Percentiles rank a stretch among this genome's conserved stretches.
Conservation (phyloP, 1,140 invertebrate species). For the Aleiodes sp. region DNA sequence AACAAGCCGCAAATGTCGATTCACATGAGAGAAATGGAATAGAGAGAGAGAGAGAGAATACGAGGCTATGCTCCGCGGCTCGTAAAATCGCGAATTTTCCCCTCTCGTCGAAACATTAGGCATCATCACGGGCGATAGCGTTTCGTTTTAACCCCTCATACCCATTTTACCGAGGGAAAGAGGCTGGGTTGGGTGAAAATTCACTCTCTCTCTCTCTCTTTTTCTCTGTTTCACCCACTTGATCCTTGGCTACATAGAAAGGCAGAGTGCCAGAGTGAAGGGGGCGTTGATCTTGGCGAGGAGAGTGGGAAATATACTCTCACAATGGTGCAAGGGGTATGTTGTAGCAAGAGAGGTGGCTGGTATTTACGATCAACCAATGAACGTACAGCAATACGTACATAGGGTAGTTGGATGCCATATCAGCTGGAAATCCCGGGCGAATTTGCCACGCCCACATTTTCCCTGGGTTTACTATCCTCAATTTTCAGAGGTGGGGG, state of each 20-base stretch:
- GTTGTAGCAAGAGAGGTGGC: neutral
- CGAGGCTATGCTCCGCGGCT: constrained; percentile 3
- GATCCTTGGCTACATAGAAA: neutral
- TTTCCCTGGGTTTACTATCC: neutral
- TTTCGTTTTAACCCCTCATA: constrained; percentile 24
- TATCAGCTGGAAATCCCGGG: constrained; percentile 10
- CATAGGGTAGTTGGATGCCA: neutral
- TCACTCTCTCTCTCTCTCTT: neutral
- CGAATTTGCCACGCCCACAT: constrained; percentile 20
- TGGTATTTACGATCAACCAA: constrained; percentile 29
- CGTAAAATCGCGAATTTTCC: constrained; percentile 34
- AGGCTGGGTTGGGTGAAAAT: constrained; percentile 36
- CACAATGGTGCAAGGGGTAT: neutral
- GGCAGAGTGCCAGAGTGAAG: no score
- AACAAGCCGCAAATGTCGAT: constrained; percentile 27
- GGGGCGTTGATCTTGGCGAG: constrained; percentile 7
- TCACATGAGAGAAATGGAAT: neutral
- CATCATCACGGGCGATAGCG: constrained; percentile 34
- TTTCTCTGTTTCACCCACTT: neutral
- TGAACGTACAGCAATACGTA: neutral
- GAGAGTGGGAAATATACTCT: constrained; percentile 11
- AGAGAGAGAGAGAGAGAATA: constrained; percentile 17
- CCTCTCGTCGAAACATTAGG: constrained; percentile 35
- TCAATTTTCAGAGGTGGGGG: no score
- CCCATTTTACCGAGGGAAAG: neutral